Conservation (phyloP, 2,797 vertebrate genomes). For the Fratercula arctica region DNA sequence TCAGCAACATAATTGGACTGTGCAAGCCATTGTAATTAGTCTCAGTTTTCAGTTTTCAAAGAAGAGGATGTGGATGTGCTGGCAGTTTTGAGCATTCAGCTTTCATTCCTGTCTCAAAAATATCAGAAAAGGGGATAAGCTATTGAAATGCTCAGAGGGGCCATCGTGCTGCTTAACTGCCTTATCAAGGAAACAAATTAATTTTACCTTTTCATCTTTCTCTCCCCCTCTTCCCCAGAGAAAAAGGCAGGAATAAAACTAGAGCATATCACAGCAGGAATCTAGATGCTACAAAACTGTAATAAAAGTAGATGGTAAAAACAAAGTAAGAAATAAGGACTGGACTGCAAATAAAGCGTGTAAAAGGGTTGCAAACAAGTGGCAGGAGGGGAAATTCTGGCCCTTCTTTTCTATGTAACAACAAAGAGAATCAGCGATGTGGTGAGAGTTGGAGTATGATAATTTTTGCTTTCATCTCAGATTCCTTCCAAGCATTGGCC, state of each 20-base stretch:
- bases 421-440: slow-evolving; percentile 28
- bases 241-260: slow-evolving; percentile 3
- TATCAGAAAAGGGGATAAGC: slow-evolving; percentile 17
- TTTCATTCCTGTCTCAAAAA: slow-evolving; percentile 45
- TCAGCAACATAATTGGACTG: slow-evolving; percentile 51
- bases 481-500: background rate
- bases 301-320: slow-evolving; percentile 21
- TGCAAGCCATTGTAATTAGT: slow-evolving; percentile 47
- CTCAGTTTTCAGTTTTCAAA: slow-evolving; percentile 50
- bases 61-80: slow-evolving; percentile 25
- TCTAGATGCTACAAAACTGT: slow-evolving; percentile 35
- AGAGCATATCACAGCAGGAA: slow-evolving; percentile 5
- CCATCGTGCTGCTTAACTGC: slow-evolving; percentile 22
- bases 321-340: slow-evolving; percentile 17
- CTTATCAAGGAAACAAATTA: slow-evolving; percentile 52
- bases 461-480: slow-evolving; percentile 48
- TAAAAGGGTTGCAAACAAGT: background rate
- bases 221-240: slow-evolving; percentile 14
- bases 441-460: background rate
- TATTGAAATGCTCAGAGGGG: slow-evolving; percentile 15
- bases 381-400: background rate
- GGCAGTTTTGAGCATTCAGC: slow-evolving; percentile 28
- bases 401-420: background rate
- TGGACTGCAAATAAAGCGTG: background rate
- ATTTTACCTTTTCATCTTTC: slow-evolving; percentile 60